Conservation (phyloP, 64 coral and sea anemone species). For the Montipora cactus region DNA sequence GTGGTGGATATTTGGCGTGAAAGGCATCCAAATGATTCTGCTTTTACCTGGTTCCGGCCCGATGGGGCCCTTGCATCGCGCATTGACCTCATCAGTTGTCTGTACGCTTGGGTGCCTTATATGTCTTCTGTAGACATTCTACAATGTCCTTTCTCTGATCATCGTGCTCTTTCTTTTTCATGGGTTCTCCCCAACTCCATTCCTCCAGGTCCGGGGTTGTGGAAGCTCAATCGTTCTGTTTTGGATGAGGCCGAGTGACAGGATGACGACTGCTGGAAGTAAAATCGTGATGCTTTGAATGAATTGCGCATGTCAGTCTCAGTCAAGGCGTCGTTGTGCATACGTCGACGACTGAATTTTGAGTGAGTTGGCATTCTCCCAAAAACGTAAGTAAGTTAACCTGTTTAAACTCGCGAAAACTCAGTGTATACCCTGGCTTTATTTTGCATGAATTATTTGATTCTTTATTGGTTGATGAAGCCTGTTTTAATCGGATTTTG, state of each 20-base stretch:
- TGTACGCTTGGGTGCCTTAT: no score
- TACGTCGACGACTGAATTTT: constrained; percentile 2
- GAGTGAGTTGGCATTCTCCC: constrained; percentile 2
- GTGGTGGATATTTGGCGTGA: no score
- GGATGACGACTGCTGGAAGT: not conserved
- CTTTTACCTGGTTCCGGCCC: no score
- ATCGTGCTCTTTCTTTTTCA: no score
- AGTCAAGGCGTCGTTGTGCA: not conserved
- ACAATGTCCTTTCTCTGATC: no score
- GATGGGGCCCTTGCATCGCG: no score
- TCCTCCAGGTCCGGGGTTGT: no score
- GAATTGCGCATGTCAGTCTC: not conserved
- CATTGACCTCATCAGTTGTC: no score
- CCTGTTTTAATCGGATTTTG: not conserved
- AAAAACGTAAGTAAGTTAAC: constrained; percentile 41
- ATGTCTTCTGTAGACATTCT: no score
- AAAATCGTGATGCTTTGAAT: not conserved
- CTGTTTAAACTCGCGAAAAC: not conserved
- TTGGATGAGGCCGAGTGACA: not conserved
- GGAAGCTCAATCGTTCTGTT: no score
- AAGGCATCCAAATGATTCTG: no score
- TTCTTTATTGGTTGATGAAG: constrained; percentile 6
- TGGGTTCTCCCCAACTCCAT: no score
- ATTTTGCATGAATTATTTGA: constrained; percentile 1
- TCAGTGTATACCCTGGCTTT: constrained; percentile 5